Evolutionary conservation across 2,113 vertebrate genomes (phyloP).

Genomic region (Zapus hudsonius): DNA sequence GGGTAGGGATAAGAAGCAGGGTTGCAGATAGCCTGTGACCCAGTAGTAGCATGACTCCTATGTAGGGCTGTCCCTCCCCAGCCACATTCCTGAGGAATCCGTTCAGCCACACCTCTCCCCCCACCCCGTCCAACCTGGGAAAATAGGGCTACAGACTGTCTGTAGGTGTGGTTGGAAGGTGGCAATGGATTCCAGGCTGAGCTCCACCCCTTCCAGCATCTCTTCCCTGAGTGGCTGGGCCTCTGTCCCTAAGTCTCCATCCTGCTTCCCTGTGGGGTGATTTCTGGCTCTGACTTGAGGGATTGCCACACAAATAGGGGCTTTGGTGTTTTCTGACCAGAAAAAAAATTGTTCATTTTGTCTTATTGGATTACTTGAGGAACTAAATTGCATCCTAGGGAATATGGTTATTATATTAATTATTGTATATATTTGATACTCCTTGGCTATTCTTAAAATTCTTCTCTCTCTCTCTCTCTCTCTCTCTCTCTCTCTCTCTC

Average conservation of each 20-base stretch:
- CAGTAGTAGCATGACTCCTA: not conserved
- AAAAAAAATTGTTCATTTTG: not conserved
- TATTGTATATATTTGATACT: no score
- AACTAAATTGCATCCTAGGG: no score
- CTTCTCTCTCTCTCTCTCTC: no score
- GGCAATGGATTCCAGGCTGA: not conserved
- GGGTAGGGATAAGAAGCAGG: not conserved
- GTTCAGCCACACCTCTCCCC: not conserved
- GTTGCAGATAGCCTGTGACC: not conserved
- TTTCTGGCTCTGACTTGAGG: not conserved
- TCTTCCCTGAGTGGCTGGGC: not conserved
- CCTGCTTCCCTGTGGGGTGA: not conserved
- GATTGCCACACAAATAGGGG: no score
- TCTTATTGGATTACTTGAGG: not conserved
- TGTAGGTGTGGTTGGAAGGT: rapidly evolving
- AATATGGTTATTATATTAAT: not conserved
- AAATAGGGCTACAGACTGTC: not conserved
- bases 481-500: no score
- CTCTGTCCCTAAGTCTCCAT: not conserved
- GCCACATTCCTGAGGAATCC: not conserved
- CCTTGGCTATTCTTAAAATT: not conserved
- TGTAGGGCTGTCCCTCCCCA: no score
- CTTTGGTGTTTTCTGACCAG: not conserved
- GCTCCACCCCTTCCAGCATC: not conserved
- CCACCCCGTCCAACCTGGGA: not conserved